Base-by-base conservation (phyloP, 1,140 invertebrate genomes). In the Theocolax elegans region DNA sequence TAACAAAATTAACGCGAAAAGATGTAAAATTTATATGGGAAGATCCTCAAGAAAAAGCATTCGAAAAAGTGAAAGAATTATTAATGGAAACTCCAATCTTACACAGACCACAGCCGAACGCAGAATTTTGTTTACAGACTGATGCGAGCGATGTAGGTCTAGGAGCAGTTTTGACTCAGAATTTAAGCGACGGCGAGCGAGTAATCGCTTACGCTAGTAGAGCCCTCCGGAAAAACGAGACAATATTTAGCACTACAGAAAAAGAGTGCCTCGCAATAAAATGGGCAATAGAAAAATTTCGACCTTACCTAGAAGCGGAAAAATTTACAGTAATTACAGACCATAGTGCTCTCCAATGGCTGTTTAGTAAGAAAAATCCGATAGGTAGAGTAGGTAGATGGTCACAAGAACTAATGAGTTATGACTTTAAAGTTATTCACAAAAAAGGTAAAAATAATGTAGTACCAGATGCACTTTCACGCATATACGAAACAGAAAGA, bases 311-410 rank as follows among this genome's bases (percentile, higher is more conserved):
- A 15, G 81, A 85, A 54, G 83, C 82, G 10, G 72, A 42, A 10
- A 62, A 54, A 70, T 79, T 88, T 60, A 79, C 53, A 0, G 76
- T 88, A 2, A 54, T 79, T 38, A 87, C 84, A 1, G 87, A 90
- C 71, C 87, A 89, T 67, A 85, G 86, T 74, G 74, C 85, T 0
- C 74, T 89, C 10, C 77, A 74, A 53, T 89, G 86, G 85, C 73
- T 89, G 1, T 78, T 81, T 54, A 76, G 74, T 1, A 71, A 86
- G 0, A 87, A 86, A 74, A 80, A 81, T 10, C 79, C 83, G 0
- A 80, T 72, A 0, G 81, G 82, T 10, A 64, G 79, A 10, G 54
- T 86, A 15, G 83, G 83, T 0, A 71, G 86, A 54, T 89, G 87
- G 87, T 77, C 82, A 4, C 53, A 75, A 10, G 76, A 77, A 29